Evolutionary conservation across 1,140 invertebrate species (phyloP), one percentile per base, ranked within the genome.

Genomic region (Wiebesia pumilae): DNA sequence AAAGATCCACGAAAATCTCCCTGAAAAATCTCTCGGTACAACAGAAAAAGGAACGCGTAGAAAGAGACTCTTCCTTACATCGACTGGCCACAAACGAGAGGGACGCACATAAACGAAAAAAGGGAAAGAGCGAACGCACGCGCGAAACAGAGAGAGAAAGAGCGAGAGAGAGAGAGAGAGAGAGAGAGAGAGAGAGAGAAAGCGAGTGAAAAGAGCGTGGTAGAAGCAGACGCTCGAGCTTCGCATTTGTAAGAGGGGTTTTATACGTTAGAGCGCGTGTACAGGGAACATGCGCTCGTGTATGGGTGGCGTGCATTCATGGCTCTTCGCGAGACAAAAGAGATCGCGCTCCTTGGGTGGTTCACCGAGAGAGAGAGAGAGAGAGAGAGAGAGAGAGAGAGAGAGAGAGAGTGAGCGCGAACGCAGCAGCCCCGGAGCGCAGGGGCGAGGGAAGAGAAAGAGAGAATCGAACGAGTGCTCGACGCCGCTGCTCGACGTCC

Each of bases 261-360:
- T 78, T 78, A 35, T 54, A 78, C 77, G 77, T 54, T 75, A 43
- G 38, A 75, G 24, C 47, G 24, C 43, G 33, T 78, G 58, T 67
- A 77, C 58, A 65, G 14, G 38, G 38, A 75, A 78, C 77, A 54
- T 54, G 77, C 43, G 77, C 47, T 24, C 77, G 30, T 54, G 77
- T 71, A 85, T 71, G 58, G 75, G 83, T 73, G 84, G 78, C 38
- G 89, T 90, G 90, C 91, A 91, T 93, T 92, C 90, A 90, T 90
- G 90, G 90, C 88, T 90, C 84, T 87, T 35, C 62, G 84, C 89
- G 88, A 91, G 90, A 93, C 92, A 92, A 93, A 93, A 93, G 92
- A 89, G 78, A 88, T 88, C 86, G 87, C 86, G 87, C 90, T 92
- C 89, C 91, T 91, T 92, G 90, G 91, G 92, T 91, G 92, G 92